phyloP scores from a whole-genome alignment of 2,113 vertebrate genomes.

The Girardinichthys multiradiatus region DNA sequence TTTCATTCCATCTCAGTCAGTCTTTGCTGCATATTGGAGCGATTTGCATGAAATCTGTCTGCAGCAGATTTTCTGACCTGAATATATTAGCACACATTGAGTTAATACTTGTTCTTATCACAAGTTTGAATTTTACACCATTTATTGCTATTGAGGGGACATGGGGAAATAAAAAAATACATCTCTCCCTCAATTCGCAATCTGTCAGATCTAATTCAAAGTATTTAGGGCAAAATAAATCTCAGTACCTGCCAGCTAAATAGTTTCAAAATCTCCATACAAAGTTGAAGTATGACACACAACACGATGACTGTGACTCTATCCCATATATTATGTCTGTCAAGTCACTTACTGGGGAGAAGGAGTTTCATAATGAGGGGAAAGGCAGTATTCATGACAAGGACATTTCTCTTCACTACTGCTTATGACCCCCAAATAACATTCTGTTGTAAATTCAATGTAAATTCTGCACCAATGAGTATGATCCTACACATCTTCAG shows the following conservation, averaged over 20 bases:
- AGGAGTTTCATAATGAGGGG: background rate
- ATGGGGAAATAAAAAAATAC: background rate
- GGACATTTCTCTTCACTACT: background rate
- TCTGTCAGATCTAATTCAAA: background rate
- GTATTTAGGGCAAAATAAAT: background rate
- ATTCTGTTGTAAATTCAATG: slow-evolving; percentile 8
- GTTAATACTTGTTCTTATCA: slow-evolving; percentile 9
- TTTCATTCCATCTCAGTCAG: slow-evolving; percentile 23
- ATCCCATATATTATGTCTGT: no score
- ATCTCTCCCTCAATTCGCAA: background rate
- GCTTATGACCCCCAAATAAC: background rate
- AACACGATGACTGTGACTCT: background rate
- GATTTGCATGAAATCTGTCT: slow-evolving; percentile 2
- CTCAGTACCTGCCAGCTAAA: background rate
- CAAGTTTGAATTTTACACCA: background rate
- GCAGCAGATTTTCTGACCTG: slow-evolving; percentile 3
- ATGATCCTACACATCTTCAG: background rate
- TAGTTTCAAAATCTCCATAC: background rate
- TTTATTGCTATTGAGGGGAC: background rate
- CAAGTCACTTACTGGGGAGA: no score
- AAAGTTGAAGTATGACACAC: background rate
- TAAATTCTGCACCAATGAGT: background rate
- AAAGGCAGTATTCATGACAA: background rate
- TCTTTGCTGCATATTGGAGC: slow-evolving; percentile 16
- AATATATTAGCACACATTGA: background rate